phyloP scores from a whole-genome alignment of 2,113 vertebrate genomes.

The Oriolus oriolus region DNA sequence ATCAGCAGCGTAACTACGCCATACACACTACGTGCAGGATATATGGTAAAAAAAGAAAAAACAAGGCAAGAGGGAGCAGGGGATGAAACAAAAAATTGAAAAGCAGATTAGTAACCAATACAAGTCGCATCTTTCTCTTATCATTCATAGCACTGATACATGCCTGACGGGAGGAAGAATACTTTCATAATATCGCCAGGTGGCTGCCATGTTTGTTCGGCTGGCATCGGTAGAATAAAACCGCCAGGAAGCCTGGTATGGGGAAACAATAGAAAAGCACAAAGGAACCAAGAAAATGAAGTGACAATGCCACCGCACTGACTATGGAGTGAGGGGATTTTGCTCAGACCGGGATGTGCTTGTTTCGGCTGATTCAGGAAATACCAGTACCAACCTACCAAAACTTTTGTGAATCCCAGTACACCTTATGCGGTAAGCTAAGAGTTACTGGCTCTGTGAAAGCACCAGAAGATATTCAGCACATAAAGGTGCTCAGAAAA shows the following conservation, averaged over 20 bases:
- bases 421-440: background rate
- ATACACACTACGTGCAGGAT: slow-evolving; percentile 94
- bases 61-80: slow-evolving; percentile 70
- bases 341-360: background rate
- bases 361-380: background rate
- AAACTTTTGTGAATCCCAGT: background rate
- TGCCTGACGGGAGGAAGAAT: slow-evolving; percentile 81
- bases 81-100: slow-evolving; percentile 73
- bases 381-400: background rate
- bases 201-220: slow-evolving; percentile 77
- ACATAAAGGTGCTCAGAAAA: background rate
- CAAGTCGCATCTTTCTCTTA: slow-evolving; percentile 66
- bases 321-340: background rate
- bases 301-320: slow-evolving; percentile 44
- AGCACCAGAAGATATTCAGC: background rate
- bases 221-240: slow-evolving; percentile 79
- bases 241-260: slow-evolving; percentile 81
- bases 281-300: slow-evolving; percentile 63
- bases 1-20: slow-evolving; percentile 99
- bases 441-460: background rate
- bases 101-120: slow-evolving; percentile 81
- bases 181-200: slow-evolving; percentile 80
- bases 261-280: slow-evolving; percentile 70
- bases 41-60: slow-evolving; percentile 66
- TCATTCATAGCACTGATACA: slow-evolving; percentile 78